Percentiles rank a stretch among this genome's conserved stretches.
Evolutionary conservation across 2,113 vertebrate species (phyloP).

Genomic region (Nestor notabilis): DNA sequence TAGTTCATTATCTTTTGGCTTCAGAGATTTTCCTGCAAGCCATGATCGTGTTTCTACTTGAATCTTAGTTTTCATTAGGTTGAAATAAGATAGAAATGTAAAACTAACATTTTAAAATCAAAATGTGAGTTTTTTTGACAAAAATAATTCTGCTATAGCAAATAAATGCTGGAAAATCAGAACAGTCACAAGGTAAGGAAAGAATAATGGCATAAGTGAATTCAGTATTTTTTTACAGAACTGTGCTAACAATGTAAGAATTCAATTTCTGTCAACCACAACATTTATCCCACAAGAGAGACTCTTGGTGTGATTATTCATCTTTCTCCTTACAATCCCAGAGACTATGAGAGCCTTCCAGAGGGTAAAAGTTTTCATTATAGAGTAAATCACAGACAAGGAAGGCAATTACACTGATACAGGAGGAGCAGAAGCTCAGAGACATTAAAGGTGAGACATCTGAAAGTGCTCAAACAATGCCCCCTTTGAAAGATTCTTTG

Average conservation of each 20-base stretch:
- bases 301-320: neutral
- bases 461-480: slow-evolving; percentile 38
- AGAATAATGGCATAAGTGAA: neutral
- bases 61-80: neutral
- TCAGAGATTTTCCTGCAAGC: neutral
- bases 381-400: neutral
- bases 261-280: neutral
- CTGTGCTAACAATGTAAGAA: neutral
- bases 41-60: neutral
- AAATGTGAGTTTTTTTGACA: neutral
- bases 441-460: slow-evolving; percentile 41
- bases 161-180: neutral
- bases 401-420: neutral
- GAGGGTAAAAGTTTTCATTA: neutral
- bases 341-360: neutral
- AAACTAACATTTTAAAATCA: neutral
- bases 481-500: slow-evolving; percentile 45
- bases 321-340: neutral
- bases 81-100: neutral
- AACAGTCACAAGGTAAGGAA: neutral
- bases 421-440: neutral
- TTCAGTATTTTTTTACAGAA: neutral
- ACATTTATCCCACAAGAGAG: neutral
- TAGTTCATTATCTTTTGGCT: neutral
- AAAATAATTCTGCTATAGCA: neutral